Conservation (phyloP, 2,888 invertebrate species). For the Brachylomia viminalis region DNA sequence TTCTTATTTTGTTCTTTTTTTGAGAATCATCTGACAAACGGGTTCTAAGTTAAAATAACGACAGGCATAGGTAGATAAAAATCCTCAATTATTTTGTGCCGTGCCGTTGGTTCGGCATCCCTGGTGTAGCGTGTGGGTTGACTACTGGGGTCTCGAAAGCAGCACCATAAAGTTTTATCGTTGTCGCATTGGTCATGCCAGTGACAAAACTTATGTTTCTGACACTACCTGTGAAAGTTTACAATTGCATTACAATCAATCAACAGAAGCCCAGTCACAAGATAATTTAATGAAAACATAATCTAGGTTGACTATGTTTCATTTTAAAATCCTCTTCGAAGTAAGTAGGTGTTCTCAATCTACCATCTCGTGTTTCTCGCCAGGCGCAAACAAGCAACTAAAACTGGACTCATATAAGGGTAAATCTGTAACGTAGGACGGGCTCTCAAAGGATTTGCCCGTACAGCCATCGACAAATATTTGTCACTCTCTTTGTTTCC, state of each 20-base stretch:
- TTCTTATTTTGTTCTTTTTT: too few relatives aligned
- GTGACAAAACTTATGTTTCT: neutral
- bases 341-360: neutral
- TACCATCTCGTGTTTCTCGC: conserved; percentile 35
- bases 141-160: neutral
- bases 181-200: neutral
- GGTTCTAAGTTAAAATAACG: too few relatives aligned
- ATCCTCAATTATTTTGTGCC: too few relatives aligned
- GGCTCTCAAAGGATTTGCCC: conserved; percentile 81
- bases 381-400: conserved; percentile 45
- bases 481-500: conserved; percentile 79
- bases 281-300: neutral
- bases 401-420: conserved; percentile 53
- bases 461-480: conserved; percentile 80
- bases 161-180: neutral
- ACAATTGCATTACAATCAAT: neutral
- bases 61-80: too few relatives aligned
- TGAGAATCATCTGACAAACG: too few relatives aligned
- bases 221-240: neutral
- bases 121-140: too few relatives aligned
- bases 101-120: too few relatives aligned
- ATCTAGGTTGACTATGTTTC: conserved; percentile 12
- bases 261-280: neutral
- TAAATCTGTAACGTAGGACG: conserved; percentile 68
- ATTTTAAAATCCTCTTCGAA: conserved; percentile 8